Evolutionary conservation across 1,140 invertebrate genomes (phyloP), one percentile per base, ranked within the genome.

Genomic region (Pachyrhynchus sulphureomaculatus): DNA sequence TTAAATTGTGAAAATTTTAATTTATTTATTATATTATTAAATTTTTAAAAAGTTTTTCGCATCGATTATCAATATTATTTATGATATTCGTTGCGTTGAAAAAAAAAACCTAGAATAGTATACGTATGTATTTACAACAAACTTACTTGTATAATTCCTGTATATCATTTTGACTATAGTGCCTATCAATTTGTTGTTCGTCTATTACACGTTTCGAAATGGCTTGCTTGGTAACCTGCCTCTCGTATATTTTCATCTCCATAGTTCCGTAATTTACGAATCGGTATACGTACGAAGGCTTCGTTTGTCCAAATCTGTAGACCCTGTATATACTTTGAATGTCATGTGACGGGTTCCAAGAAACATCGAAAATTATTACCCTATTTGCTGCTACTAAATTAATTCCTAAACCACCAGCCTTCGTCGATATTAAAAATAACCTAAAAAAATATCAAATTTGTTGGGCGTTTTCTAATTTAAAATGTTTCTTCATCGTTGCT

Each of bases 271-370:
- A 29, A n/a, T 94, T 90, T 9, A 98, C 82, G 54, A 99, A 89
- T 51, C 97, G 83, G 77, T 99, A 99, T 57, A 99, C 88, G 73
- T 95, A 99, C 67, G 95, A 96, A 1, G 96, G 93, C 76, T 98
- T 99, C 56, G 84, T 88, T 34, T 93, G 91, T 0, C 91, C 91
- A 72, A 92, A 96, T 62, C 95, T 82, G 75, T 97, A 99, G 49
- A 98, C 88, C 57, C 97, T 82, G 79, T 99, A 99, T 65, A 99
- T 96, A 72, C 96, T 96, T 81, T 99, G 97, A 29, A 92, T 85
- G 77, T 96, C 94, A 75, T 93, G 87, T 0, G 90, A 88, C 3
- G 92, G 93, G 79, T 95, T 96, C 92, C 93, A 96, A 0, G 89
- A 92, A 0, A 91, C 91, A 78, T 95, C 93, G 67, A 96, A 86